phyloP scores from a whole-genome alignment of 2,797 vertebrate species.

The Galagoides demidoff region DNA sequence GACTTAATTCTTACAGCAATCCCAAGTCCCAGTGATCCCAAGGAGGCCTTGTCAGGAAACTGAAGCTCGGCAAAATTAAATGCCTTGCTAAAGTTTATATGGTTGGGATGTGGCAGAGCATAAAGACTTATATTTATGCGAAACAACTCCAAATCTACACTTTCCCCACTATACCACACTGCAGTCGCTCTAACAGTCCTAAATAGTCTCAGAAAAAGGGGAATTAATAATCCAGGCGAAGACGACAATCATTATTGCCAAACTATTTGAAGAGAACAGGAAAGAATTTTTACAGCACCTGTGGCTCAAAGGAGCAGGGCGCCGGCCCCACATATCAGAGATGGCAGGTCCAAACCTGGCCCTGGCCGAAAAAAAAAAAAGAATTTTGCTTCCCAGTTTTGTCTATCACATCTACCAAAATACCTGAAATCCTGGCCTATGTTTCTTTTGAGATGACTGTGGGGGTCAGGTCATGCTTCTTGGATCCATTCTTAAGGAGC shows the following conservation, averaged over 20 bases:
- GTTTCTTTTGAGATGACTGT: neutral
- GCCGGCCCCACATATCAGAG: too few relatives aligned
- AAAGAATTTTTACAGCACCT: neutral
- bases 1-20: neutral
- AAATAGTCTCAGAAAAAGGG: neutral
- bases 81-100: neutral
- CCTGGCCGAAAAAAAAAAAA: neutral
- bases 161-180: neutral
- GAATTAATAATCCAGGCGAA: neutral
- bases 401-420: neutral
- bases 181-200: neutral
- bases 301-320: too few relatives aligned
- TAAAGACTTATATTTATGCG: neutral
- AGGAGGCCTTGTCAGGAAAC: neutral
- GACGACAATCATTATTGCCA: neutral
- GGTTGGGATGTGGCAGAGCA: neutral
- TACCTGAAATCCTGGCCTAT: neutral
- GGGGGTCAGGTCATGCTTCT: neutral
- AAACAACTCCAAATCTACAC: neutral
- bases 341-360: too few relatives aligned
- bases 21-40: neutral
- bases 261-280: neutral
- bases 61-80: constrained; percentile 4
- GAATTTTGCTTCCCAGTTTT: neutral
- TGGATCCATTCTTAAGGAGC: neutral